Conservation (phyloP, 2,797 vertebrate species). For the Pseudocheirus occidentalis region DNA sequence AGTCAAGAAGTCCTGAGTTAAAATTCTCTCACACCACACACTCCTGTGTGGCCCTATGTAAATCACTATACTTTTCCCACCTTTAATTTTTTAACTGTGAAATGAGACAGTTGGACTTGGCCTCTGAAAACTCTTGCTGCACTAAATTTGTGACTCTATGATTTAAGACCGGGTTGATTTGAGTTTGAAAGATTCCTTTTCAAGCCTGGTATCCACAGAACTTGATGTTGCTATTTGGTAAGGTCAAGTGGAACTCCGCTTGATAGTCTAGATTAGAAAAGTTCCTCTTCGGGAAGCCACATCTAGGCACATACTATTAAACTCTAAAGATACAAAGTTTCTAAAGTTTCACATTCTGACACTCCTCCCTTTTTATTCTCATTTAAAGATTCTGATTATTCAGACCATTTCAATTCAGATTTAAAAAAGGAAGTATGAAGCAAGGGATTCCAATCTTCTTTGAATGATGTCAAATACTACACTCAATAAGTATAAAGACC, state of each 20-base stretch:
- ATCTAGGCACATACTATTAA: background rate
- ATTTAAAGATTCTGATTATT: background rate
- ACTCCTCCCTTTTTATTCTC: background rate
- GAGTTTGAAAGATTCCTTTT: background rate
- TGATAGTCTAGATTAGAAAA: background rate
- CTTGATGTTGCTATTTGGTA: background rate
- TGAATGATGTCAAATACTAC: background rate
- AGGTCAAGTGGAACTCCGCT: background rate
- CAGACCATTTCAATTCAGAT: background rate
- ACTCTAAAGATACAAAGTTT: background rate
- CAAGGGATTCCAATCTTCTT: background rate
- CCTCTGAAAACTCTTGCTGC: background rate
- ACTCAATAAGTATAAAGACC: accelerated
- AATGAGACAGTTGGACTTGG: background rate
- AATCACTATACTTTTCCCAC: background rate
- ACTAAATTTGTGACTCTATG: background rate
- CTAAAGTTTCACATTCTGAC: background rate
- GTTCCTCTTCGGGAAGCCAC: background rate
- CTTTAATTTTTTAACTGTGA: background rate
- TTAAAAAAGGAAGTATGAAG: background rate
- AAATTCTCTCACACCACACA: background rate
- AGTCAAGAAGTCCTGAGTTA: background rate
- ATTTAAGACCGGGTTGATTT: background rate
- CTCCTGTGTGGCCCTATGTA: background rate
- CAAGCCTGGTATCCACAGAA: background rate